Base-by-base conservation (phyloP, 2,113 vertebrate genomes). In the Donacobius atricapilla region DNA sequence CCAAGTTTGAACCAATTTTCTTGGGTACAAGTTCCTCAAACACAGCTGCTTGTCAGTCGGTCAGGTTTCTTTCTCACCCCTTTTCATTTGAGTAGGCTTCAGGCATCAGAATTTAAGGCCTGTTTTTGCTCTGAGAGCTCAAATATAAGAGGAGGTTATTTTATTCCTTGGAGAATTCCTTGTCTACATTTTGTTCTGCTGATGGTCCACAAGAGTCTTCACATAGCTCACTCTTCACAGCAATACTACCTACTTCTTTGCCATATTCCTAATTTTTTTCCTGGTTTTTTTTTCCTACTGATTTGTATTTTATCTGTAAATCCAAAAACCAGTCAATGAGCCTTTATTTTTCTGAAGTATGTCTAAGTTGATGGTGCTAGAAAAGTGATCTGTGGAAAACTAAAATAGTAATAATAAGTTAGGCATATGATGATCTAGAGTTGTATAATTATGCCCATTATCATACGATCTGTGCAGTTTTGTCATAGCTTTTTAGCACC, bases 391-490 rank as follows among this genome's bases (percentile, higher is more conserved):
- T 75, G 64, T 77, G 35, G 51, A 83, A 93, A 90, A 88, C 85
- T 86, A 93, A 96, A 93, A 90, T 90, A 92, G 88, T 95, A 94
- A 80, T 97, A 97, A 96, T 95, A 95, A 96, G 79, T 81, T 96
- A 84, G 87, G 87, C 95, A 96, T 96, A 96, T 83, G 96, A 96
- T 90, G 90, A 96, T 97, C 68, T 88, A 83, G 75, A 96, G 87
- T 94, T 96, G 87, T 94, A 92, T 96, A 96, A 95, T 96, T 96
- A 87, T 96, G 92, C 92, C 94, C 90, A 95, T 97, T 96, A 96
- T 96, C 94, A 96, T 96, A 96, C 89, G 87, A 94, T 96, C 95
- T 96, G 94, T 96, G 93, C 95, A 93, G 85, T 96, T 96, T 96
- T 96, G 88, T 96, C 90, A 93, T 95, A 95, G 90, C 85, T 93